Conservation (phyloP, 1,140 invertebrate genomes). For the Colletes latitarsis region DNA sequence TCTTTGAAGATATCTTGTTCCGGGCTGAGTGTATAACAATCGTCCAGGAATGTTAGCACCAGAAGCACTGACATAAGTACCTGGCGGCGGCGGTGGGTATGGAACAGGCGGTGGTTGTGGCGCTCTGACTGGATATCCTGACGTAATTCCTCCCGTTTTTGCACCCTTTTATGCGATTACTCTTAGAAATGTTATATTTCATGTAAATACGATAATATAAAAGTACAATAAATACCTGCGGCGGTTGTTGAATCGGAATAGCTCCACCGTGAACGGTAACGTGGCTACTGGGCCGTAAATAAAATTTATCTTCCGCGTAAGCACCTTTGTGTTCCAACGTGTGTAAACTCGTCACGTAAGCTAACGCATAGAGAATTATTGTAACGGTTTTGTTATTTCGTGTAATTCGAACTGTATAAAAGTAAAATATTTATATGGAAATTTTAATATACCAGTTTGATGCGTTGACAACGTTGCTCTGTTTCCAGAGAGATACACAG, state of each 20-base stretch:
- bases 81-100: constrained; percentile 72
- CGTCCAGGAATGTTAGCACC: constrained; percentile 73
- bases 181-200: neutral
- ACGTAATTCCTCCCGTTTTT: constrained; percentile 82
- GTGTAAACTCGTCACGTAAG: constrained; percentile 76
- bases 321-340: constrained; percentile 73
- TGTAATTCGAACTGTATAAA: neutral
- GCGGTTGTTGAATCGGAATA: constrained; percentile 81
- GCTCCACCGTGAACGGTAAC: constrained; percentile 80
- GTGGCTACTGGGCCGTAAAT: constrained; percentile 78
- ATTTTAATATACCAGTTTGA: constrained; percentile 65
- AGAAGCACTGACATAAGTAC: constrained; percentile 73
- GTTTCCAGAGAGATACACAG: constrained; percentile 73
- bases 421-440: neutral
- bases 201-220: constrained; percentile 26
- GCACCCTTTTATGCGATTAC: constrained; percentile 72
- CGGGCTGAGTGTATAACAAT: constrained; percentile 74
- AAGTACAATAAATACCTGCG: constrained; percentile 73
- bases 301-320: constrained; percentile 79
- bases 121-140: constrained; percentile 82
- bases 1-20: constrained; percentile 71
- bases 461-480: constrained; percentile 71
- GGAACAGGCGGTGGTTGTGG: constrained; percentile 74
- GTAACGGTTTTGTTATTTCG: constrained; percentile 1
- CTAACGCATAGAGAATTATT: constrained; percentile 50